Evolutionary conservation across 1,140 invertebrate genomes (phyloP).

Genomic region (Drosophila pectinifera): DNA sequence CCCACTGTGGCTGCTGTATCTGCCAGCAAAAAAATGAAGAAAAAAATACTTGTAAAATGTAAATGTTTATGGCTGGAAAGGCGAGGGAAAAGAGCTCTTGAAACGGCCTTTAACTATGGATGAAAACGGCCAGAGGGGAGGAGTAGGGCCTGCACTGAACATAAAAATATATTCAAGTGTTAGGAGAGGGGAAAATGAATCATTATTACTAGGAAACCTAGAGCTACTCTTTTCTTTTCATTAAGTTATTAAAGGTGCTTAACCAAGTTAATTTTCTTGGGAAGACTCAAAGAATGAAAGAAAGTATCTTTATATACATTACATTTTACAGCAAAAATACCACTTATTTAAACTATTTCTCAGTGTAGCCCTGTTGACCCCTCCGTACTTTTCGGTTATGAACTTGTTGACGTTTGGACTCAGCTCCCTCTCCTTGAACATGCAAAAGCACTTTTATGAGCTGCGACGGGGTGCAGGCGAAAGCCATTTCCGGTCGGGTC

Average conservation of each 20-base stretch:
- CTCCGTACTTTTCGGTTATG: conserved; percentile 36
- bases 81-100: conserved; percentile 47
- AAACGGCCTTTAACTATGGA: conserved; percentile 51
- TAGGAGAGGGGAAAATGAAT: no score
- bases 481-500: conserved; percentile 66
- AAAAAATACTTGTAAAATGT: conserved; percentile 53
- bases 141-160: conserved; percentile 1
- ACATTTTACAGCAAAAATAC: not conserved
- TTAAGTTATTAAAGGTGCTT: no score
- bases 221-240: no score
- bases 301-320: no score
- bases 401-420: conserved; percentile 34
- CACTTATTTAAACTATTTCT: no score
- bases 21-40: conserved; percentile 9
- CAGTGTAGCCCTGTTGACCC: not conserved
- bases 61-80: conserved; percentile 67
- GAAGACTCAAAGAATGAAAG: no score
- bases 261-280: no score
- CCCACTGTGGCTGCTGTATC: conserved; percentile 8
- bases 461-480: conserved; percentile 39
- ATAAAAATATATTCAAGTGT: not conserved
- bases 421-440: conserved; percentile 22
- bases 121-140: conserved; percentile 6
- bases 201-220: no score
- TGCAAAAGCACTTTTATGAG: conserved; percentile 58